These are phyloP conservation scores for Ophioninae sp. DNA, from an alignment of 2,888 invertebrate species.

Conservation along the genomic window DNA sequence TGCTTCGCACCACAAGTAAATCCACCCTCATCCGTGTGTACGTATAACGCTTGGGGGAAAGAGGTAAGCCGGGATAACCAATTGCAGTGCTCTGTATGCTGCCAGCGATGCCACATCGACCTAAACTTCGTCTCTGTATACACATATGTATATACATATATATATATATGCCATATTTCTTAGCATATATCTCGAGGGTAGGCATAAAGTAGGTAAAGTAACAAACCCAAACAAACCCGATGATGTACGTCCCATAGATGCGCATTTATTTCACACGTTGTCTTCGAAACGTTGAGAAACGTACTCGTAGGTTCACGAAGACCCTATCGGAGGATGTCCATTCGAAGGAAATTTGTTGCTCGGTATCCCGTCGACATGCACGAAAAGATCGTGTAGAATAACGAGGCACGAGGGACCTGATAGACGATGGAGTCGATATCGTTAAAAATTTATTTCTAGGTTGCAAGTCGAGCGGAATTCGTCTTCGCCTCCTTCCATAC, in stretches of 20 bases:
- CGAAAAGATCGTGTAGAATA: slow-evolving; percentile 17
- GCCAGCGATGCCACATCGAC: slow-evolving; percentile 40
- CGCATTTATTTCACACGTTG: slow-evolving; percentile 65
- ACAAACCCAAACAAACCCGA: too few species aligned
- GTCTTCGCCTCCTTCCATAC: slow-evolving; percentile 48
- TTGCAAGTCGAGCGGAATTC: slow-evolving; percentile 58
- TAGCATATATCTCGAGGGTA: slow-evolving; percentile 31
- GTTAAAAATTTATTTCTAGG: slow-evolving; percentile 59
- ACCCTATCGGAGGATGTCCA: slow-evolving; percentile 3
- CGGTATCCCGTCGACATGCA: slow-evolving; percentile 23
- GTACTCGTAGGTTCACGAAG: slow-evolving; percentile 5
- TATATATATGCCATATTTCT: background rate
- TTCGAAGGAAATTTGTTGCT: slow-evolving; percentile 20
- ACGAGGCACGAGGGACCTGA: slow-evolving; percentile 10
- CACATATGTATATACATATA: background rate
- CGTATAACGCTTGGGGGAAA: slow-evolving; percentile 6
- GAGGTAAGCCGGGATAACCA: slow-evolving; percentile 53
- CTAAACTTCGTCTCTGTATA: slow-evolving; percentile 18
- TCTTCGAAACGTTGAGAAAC: slow-evolving; percentile 55
- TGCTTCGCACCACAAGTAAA: slow-evolving; percentile 23
- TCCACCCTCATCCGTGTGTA: slow-evolving; percentile 4
- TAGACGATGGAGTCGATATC: slow-evolving; percentile 39
- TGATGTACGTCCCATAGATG: slow-evolving; percentile 58
- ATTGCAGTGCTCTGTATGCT: slow-evolving; percentile 69
- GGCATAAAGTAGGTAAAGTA: slow-evolving; percentile 65